Evolutionary conservation across 2,797 vertebrate genomes (phyloP), one percentile per base, ranked within the genome.

Genomic region (Heteromormyrus szaboi): DNA sequence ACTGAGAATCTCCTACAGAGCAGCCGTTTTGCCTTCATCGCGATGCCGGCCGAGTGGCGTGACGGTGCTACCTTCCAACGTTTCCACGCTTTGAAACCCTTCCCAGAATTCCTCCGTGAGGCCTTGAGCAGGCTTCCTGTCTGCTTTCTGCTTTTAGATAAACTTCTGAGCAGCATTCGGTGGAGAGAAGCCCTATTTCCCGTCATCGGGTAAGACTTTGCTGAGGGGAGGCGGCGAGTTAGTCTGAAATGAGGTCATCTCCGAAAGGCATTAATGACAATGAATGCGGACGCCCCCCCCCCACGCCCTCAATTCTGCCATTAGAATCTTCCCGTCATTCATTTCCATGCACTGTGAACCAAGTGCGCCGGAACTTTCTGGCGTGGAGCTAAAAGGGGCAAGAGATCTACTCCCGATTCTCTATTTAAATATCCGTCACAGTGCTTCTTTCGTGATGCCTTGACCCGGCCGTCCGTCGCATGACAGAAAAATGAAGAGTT

Each of bases 241-340:
- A 17, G 25, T 37, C 72, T 89, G 72, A 85, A 87, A 76, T 59
- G 89, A 37, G 22, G 51, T 44, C 25, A 83, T 56, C 11, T n/a
- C 88, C 65, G 12, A 81, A 81, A 87, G 85, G 85, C 72, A 79
- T 62, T 50, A 46, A 53, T 51, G 56, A 54, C 19, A 86, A 22
- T 25, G 46, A 29, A 22, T 54, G 44, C 25, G 12, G 4, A 85
- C 1, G 7, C n/a, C 11, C 11, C 51, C 33, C 22, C 12, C 50
- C 48, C 37, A 22, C 62, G 25, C 62, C 62, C 25, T 29, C 44
- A 53, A 79, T 22, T 86, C 62, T 76, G 17, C 29, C 25, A 48
- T 85, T 89, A 85, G 19, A 51, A 51, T 50, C 17, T 19, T 48
- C 48, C 48, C 44, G 25, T 86, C 50, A 14, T 68, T 25, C 37